phyloP scores from a whole-genome alignment of 2,888 invertebrate genomes.

The Ormia ochracea region DNA sequence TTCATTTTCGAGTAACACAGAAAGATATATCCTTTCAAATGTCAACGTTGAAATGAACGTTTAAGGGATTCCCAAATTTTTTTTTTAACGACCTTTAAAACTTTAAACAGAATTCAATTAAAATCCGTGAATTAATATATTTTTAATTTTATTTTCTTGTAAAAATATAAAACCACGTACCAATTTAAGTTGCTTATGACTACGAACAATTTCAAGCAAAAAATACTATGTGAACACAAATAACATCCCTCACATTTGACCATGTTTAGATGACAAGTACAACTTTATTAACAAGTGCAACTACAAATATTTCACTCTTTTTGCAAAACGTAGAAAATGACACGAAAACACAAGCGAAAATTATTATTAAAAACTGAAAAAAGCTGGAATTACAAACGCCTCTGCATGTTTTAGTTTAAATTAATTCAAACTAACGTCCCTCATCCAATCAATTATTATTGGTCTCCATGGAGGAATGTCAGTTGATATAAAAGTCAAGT shows the following conservation, averaged over 20 bases:
- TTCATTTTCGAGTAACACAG: no score
- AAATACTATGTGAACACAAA: neutral
- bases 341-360: neutral
- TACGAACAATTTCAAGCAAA: constrained; percentile 9
- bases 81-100: neutral
- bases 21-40: no score
- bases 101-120: constrained; percentile 42
- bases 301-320: constrained; percentile 33
- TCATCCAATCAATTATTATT: constrained; percentile 75
- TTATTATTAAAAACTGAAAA: constrained; percentile 11
- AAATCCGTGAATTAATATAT: neutral
- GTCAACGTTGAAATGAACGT: no score
- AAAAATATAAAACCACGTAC: constrained; percentile 45
- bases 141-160: constrained; percentile 43
- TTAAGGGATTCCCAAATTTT: neutral
- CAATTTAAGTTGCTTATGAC: constrained; percentile 36
- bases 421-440: constrained; percentile 65
- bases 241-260: constrained; percentile 1
- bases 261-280: constrained; percentile 34
- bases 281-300: constrained; percentile 44
- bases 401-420: neutral
- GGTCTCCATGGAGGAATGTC: constrained; percentile 69
- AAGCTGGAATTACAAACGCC: neutral
- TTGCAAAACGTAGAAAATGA: neutral
- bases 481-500: constrained; percentile 43